These are phyloP conservation scores for Apistogramma diplotaenia DNA, from an alignment of 2,113 vertebrate species.

Conservation along the genomic window DNA sequence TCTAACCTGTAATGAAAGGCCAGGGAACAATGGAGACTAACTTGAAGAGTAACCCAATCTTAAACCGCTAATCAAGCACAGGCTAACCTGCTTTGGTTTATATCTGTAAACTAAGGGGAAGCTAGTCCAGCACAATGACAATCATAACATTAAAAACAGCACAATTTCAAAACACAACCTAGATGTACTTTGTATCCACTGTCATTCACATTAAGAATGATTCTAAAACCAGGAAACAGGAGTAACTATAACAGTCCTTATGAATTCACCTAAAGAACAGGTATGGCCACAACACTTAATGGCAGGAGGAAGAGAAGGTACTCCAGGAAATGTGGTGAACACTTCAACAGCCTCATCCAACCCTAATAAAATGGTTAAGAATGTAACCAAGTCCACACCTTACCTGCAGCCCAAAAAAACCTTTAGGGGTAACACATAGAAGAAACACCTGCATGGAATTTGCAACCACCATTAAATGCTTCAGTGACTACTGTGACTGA, in stretches of 20 bases:
- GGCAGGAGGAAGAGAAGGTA: slow-evolving; percentile 29
- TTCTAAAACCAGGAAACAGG: not conserved
- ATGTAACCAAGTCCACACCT: slow-evolving; percentile 33
- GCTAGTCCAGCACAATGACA: slow-evolving; percentile 12
- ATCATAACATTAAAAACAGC: slow-evolving; percentile 15
- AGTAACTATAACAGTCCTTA: not conserved
- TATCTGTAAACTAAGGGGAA: slow-evolving; percentile 75
- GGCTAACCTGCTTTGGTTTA: slow-evolving; percentile 84
- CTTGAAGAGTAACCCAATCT: slow-evolving; percentile 90
- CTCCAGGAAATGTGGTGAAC: slow-evolving; percentile 28
- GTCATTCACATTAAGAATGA: not conserved
- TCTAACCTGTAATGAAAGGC: slow-evolving; percentile 92
- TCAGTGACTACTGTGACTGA: slow-evolving; percentile 59
- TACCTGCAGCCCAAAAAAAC: slow-evolving; percentile 13
- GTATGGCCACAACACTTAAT: slow-evolving; percentile 23
- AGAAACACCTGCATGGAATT: slow-evolving; percentile 79
- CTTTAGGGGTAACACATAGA: slow-evolving; percentile 62
- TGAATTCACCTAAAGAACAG: not conserved
- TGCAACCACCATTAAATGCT: slow-evolving; percentile 22
- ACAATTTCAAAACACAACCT: not conserved
- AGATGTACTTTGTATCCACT: not conserved
- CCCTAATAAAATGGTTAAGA: slow-evolving; percentile 62
- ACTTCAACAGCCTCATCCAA: slow-evolving; percentile 52
- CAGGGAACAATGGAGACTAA: slow-evolving; percentile 87
- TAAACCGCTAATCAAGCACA: slow-evolving; percentile 90